Base-by-base conservation (phyloP, 1,140 invertebrate species). In the Aphaenogaster ashmeadi region DNA sequence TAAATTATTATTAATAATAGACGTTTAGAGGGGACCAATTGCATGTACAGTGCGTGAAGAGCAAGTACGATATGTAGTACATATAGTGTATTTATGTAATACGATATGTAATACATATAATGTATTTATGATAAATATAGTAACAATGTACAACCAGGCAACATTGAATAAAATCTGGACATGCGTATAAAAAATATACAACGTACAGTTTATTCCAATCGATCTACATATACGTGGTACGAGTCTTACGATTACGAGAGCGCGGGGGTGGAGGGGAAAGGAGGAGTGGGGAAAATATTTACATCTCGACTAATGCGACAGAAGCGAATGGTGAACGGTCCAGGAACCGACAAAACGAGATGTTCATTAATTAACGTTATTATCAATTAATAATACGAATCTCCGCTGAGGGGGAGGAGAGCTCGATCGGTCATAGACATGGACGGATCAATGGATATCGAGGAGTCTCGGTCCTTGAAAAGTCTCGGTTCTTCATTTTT, bases 131-230 rank as follows among this genome's bases (percentile, higher is more conserved):
- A 80, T 54, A 41, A 66, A 85, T 75, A 88, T 56, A 50, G 54
- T 74, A 83, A 87, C 69, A 77, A 79, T 91, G 88, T 85, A 88
- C 72, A 75, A 58, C 54, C 60, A 87, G 52, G 41, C 52, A 90
- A 81, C 47, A 64, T 89, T 50, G 85, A 89, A 91, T 89, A 86
- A 91, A 86, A 77, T 86, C 62, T 91, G 83, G 58, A 62, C 86
- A 83, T 86, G 90, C 79, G 91, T 93, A 92, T 88, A 95, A 93
- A 91, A 95, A 95, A 95, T 94, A 94, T 94, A 95, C 91, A 95
- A 93, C 91, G 89, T 91, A 93, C 80, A 91, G 86, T 95, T 94
- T 94, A 94, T 94, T 95, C 87, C 91, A 91, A 92, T 89, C 86
- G 83, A 91, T 90, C 92, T 93, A 93, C 88, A 92, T 91, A 89